Evolutionary conservation across 2,113 vertebrate genomes (phyloP).

Genomic region (Chlorodrepanis virens): DNA sequence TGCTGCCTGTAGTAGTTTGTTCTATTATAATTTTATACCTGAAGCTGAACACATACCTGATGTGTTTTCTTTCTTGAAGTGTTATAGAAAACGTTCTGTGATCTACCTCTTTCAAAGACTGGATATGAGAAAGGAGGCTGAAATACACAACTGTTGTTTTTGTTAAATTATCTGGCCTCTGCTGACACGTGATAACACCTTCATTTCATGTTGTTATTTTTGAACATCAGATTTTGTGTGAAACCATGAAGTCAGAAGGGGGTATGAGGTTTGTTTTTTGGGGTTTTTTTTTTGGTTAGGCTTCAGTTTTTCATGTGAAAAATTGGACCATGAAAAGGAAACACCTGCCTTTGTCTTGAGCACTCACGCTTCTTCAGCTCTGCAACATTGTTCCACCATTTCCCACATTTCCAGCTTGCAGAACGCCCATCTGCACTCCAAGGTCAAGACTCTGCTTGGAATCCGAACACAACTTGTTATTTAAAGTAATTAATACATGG

Average conservation of each 20-base stretch:
- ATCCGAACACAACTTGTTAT: background rate
- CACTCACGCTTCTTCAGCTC: conserved; percentile 35
- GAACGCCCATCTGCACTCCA: conserved; percentile 46
- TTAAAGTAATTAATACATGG: background rate
- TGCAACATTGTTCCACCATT: conserved; percentile 38
- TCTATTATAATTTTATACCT: background rate
- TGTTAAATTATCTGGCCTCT: conserved; percentile 43
- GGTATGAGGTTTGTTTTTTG: background rate
- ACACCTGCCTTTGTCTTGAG: conserved; percentile 67
- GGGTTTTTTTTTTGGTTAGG: background rate
- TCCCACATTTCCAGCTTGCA: conserved; percentile 17
- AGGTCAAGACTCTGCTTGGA: conserved; percentile 30
- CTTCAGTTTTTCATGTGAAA: conserved; percentile 42
- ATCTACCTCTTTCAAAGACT: background rate
- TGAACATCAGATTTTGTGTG: background rate
- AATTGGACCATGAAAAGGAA: conserved; percentile 68
- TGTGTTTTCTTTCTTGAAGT: background rate
- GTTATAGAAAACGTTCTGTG: background rate
- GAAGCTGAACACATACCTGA: background rate
- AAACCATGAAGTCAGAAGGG: background rate
- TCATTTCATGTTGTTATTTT: background rate
- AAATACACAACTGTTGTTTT: background rate
- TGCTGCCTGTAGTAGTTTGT: background rate
- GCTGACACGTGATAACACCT: conserved; percentile 8
- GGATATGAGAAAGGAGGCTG: background rate